Base-by-base conservation (phyloP, 1,140 invertebrate species). In the Drosophila pandora region DNA sequence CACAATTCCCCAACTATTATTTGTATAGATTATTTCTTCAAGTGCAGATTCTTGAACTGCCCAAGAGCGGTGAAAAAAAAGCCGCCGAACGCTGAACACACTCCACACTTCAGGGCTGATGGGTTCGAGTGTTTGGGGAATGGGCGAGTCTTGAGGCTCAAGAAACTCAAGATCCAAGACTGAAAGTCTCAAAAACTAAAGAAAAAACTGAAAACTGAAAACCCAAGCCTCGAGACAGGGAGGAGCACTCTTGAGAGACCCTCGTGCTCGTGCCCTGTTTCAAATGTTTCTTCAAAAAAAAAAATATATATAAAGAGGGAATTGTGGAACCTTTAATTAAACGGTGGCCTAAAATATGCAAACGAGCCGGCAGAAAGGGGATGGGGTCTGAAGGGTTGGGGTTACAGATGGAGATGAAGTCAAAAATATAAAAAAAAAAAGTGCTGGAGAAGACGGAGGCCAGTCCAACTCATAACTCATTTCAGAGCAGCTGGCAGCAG, bases 291-390 rank as follows among this genome's bases (percentile, higher is more conserved):
- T 41, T 58, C 56, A 47, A 60, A 41, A 72, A 43, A 43, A 43
- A 43, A 43, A 43, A 10, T n/a, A 13, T 2, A 39, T 7, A 22
- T 8, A 1, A 28, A 8, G 17, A 39, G 48, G 30, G 70, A 73
- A 80, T 74, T 79, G 79, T 88, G 78, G 68, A 90, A 81, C 90
- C 85, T 90, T 88, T 91, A 91, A 91, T 91, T 91, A 91, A 91
- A 91, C 90, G 83, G 90, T 91, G 90, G 90, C 90, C 83, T 90
- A 90, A 90, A 90, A 91, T 91, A 91, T 91, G 90, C 90, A 91
- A 91, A 91, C 80, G 76, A 84, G 75, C 50, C 25, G 70, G 56
- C 17, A 10, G 12, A n/a, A 37, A 22, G 43, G 43, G 21, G 43
- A 47, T 47, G 43, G 34, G 34, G 43, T 21, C n/a, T 13, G 32